These are phyloP conservation scores for Melanotaenia parkinsoni DNA, from an alignment of 2,797 vertebrate species.

Conservation along the genomic window DNA sequence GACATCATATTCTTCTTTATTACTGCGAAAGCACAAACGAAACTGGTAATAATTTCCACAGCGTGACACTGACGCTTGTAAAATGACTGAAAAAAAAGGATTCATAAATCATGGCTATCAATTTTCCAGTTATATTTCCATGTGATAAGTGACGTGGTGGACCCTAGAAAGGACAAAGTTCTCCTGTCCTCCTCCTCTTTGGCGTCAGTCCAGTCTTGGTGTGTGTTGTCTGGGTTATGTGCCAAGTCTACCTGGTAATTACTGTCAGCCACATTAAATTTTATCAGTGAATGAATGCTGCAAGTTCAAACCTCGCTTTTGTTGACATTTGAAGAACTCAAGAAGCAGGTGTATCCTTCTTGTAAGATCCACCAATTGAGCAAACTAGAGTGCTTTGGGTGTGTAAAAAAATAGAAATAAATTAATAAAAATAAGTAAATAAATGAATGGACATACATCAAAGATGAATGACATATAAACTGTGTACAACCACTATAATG, in stretches of 20 bases:
- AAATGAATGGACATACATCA: too few species aligned
- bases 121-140: conserved; percentile 37
- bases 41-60: neutral
- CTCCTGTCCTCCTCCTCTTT: neutral
- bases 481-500: too few species aligned
- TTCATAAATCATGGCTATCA: conserved; percentile 13
- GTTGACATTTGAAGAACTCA: conserved; percentile 10
- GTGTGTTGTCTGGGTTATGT: conserved; percentile 6
- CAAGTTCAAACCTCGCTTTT: conserved; percentile 14
- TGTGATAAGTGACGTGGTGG: conserved; percentile 12
- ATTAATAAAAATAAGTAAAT: too few species aligned
- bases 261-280: neutral
- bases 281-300: neutral
- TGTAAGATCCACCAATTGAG: neutral
- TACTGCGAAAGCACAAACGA: neutral
- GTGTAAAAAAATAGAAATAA: too few species aligned
- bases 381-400: too few species aligned
- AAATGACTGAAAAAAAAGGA: neutral
- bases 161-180: conserved; percentile 35
- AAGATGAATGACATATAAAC: too few species aligned
- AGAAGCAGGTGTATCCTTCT: neutral
- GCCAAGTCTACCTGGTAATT: neutral
- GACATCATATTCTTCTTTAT: neutral
- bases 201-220: conserved; percentile 23
- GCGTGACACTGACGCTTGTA: neutral